Conservation (phyloP, 1,140 invertebrate species). For the Drosophila ercepeae region DNA sequence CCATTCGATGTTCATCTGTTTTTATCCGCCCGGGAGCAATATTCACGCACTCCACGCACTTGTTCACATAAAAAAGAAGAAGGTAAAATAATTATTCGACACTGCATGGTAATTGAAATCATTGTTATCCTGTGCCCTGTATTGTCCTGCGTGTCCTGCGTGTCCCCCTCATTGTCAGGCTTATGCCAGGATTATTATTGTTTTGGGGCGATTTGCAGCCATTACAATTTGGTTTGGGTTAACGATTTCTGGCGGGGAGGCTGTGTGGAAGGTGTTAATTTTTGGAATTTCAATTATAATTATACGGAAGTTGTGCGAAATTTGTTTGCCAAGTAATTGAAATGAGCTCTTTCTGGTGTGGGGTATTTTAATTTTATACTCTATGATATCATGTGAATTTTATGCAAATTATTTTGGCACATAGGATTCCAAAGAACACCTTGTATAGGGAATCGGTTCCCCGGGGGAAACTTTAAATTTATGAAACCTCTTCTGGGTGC, state of each 20-base stretch:
- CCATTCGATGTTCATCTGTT: slow-evolving; percentile 63
- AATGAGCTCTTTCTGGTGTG: background rate
- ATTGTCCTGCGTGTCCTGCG: slow-evolving; percentile 41
- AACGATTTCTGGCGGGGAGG: slow-evolving; percentile 1
- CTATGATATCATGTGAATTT: background rate
- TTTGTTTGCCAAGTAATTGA: background rate
- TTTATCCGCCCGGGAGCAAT: slow-evolving; percentile 82
- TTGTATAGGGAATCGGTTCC: too few relatives aligned
- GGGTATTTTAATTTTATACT: background rate
- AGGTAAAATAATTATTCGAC: slow-evolving; percentile 83
- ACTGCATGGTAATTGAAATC: slow-evolving; percentile 82
- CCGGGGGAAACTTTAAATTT: too few relatives aligned
- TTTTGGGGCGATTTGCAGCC: slow-evolving; percentile 53
- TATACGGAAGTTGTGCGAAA: slow-evolving; percentile 5
- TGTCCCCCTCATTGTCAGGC: slow-evolving; percentile 33
- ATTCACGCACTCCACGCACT: slow-evolving; percentile 79
- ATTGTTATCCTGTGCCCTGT: slow-evolving; percentile 68
- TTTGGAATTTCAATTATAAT: slow-evolving; percentile 59
- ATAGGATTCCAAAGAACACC: too few relatives aligned
- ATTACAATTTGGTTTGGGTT: slow-evolving; percentile 43
- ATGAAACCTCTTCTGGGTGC: slow-evolving; percentile 11
- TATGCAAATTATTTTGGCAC: too few relatives aligned
- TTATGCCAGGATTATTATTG: slow-evolving; percentile 73
- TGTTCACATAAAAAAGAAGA: slow-evolving; percentile 64
- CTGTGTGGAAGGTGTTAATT: slow-evolving; percentile 58